Conservation (phyloP, 2,797 vertebrate genomes). For the Myotis daubentonii region DNA sequence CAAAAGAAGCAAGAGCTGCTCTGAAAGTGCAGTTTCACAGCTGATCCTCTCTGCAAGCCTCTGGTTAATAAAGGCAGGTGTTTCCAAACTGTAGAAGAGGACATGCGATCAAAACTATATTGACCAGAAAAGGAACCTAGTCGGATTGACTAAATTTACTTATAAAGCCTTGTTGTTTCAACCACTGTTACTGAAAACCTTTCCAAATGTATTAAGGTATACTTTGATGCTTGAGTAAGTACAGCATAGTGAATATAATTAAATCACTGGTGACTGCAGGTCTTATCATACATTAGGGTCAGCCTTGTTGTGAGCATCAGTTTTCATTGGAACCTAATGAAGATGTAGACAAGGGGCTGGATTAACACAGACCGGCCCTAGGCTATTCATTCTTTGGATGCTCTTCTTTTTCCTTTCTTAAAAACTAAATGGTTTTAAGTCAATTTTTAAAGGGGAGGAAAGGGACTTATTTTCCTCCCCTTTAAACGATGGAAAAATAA, state of each 20-base stretch:
- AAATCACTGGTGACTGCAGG: slow-evolving; percentile 17
- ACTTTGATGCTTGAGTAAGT: slow-evolving; percentile 32
- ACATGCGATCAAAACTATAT: not conserved
- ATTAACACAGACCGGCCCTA: not conserved
- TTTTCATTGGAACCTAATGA: slow-evolving; percentile 13
- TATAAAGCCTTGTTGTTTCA: slow-evolving; percentile 46
- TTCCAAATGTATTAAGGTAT: slow-evolving; percentile 40
- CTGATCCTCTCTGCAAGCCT: not conserved
- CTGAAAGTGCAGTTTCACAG: not conserved
- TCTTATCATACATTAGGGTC: not conserved
- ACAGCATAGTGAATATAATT: slow-evolving; percentile 27
- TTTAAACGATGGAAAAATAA: slow-evolving; percentile 63
- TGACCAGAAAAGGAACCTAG: not conserved
- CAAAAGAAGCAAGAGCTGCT: not conserved
- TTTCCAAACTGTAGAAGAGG: not conserved
- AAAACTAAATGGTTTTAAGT: slow-evolving; percentile 44
- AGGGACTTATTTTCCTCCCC: slow-evolving; percentile 67
- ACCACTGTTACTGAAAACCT: slow-evolving; percentile 37
- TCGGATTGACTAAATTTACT: slow-evolving; percentile 33
- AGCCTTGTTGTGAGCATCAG: not conserved
- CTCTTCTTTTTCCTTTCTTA: not conserved
- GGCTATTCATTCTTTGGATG: slow-evolving; percentile 29
- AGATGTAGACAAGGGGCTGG: not conserved
- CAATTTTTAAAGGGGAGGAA: slow-evolving; percentile 30
- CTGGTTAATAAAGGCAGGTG: not conserved